A percentile compares a stretch with the other conserved stretches of the same genome.
These are phyloP conservation scores for Drosophila obscura DNA, from an alignment of 1,140 invertebrate genomes.

Conservation along the genomic window DNA sequence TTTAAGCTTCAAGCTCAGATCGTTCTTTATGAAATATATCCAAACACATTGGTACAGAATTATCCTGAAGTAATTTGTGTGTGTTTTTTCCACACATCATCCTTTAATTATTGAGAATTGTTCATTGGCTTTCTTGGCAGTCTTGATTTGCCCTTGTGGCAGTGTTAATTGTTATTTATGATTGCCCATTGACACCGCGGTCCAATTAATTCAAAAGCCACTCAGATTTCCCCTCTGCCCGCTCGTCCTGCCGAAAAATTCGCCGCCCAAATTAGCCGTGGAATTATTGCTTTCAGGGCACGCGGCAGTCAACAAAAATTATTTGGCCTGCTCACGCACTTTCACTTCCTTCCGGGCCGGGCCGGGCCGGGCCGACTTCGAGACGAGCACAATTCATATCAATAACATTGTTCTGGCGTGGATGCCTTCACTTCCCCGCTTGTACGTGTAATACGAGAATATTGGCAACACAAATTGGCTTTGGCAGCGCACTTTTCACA, in stretches of 20 bases:
- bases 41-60: no score
- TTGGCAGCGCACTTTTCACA: slow-evolving; percentile 61
- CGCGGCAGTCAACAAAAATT: slow-evolving; percentile 33
- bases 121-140: not conserved
- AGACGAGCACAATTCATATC: slow-evolving; percentile 63
- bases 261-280: not conserved
- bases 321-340: slow-evolving; percentile 44
- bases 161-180: slow-evolving; percentile 33
- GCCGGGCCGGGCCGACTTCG: not conserved
- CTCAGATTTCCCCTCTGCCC: not conserved
- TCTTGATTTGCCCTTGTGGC: slow-evolving; percentile 9
- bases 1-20: no score
- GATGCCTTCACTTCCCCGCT: not conserved
- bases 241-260: not conserved
- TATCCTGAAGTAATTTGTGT: no score
- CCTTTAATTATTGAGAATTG: not conserved
- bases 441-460: not conserved
- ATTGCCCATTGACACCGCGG: slow-evolving; percentile 1
- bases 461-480: slow-evolving; percentile 37
- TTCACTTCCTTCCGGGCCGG: slow-evolving; percentile 51
- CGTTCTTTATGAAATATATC: no score
- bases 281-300: slow-evolving; percentile 45
- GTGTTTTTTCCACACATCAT: no score
- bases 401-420: slow-evolving; percentile 58
- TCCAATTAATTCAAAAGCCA: slow-evolving; percentile 41